Conservation (phyloP, 2,888 invertebrate species). For the Morpho achilles region DNA sequence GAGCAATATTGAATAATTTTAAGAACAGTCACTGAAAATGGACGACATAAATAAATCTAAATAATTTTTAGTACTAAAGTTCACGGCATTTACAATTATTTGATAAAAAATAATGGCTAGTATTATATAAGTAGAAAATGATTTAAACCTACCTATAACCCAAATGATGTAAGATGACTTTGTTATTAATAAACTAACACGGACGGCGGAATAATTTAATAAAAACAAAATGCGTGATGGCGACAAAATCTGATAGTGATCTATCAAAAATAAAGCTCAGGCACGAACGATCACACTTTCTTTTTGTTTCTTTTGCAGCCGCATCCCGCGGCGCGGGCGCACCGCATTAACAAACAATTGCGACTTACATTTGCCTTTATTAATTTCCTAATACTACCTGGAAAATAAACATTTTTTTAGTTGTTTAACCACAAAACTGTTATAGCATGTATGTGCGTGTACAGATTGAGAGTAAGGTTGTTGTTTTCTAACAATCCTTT, state of each 20-base stretch:
- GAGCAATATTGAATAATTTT: no score
- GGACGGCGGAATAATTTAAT: not conserved
- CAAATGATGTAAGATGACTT: no score
- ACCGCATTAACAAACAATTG: conserved; percentile 67
- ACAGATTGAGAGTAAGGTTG: no score
- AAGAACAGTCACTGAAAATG: no score
- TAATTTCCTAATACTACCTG: conserved; percentile 26
- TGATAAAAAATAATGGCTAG: no score
- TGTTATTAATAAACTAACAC: not conserved
- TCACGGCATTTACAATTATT: no score
- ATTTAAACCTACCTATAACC: no score
- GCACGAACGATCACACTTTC: conserved; percentile 26
- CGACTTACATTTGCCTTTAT: conserved; percentile 36
- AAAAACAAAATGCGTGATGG: not conserved
- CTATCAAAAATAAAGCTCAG: conserved; percentile 21
- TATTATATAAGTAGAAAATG: no score
- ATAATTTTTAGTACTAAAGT: no score
- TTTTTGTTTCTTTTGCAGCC: conserved; percentile 19
- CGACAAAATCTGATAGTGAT: conserved; percentile 11
- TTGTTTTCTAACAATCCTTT: no score
- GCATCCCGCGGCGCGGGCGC: conserved; percentile 51
- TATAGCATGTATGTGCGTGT: no score
- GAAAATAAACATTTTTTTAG: conserved; percentile 1
- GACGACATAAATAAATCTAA: no score
- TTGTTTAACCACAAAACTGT: not conserved